These are phyloP conservation scores for Anguilla pacifica DNA, from an alignment of 2,797 vertebrate species.

Conservation along the genomic window DNA sequence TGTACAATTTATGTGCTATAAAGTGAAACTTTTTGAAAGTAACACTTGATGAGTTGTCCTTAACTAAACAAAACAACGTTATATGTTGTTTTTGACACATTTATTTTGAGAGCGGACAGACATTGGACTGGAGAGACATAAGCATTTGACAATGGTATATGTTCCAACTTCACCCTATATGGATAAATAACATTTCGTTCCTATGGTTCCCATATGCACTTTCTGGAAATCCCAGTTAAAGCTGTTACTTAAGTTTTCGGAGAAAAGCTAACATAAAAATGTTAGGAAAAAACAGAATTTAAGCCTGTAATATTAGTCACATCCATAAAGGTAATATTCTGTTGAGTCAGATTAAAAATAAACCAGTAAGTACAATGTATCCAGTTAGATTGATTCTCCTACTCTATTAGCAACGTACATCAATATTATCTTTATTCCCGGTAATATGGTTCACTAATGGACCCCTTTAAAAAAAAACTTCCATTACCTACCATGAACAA, in stretches of 20 bases:
- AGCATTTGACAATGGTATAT: too few species aligned
- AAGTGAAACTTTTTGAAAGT: too few species aligned
- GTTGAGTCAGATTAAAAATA: neutral
- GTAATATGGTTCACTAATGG: neutral
- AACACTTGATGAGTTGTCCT: too few species aligned
- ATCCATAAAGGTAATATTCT: neutral
- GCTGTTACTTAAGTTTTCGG: neutral
- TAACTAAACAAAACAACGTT: too few species aligned
- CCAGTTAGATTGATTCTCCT: neutral
- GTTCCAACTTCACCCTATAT: neutral
- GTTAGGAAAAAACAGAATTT: slow-evolving; percentile 31
- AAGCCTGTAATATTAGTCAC: slow-evolving; percentile 29
- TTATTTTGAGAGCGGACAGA: too few species aligned
- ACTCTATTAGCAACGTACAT: neutral
- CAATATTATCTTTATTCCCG: slow-evolving; percentile 19
- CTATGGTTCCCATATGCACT: too few species aligned
- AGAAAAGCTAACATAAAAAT: slow-evolving; percentile 37
- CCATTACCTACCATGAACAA: slow-evolving; percentile 11
- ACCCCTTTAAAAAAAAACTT: neutral
- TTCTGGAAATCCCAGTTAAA: neutral
- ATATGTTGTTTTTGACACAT: neutral
- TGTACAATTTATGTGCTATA: too few species aligned
- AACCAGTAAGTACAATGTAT: neutral
- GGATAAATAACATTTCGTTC: neutral
- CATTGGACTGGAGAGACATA: neutral